Base-by-base conservation (phyloP, 92 coral and sea anemone species). In the Micromussa lordhowensis region DNA sequence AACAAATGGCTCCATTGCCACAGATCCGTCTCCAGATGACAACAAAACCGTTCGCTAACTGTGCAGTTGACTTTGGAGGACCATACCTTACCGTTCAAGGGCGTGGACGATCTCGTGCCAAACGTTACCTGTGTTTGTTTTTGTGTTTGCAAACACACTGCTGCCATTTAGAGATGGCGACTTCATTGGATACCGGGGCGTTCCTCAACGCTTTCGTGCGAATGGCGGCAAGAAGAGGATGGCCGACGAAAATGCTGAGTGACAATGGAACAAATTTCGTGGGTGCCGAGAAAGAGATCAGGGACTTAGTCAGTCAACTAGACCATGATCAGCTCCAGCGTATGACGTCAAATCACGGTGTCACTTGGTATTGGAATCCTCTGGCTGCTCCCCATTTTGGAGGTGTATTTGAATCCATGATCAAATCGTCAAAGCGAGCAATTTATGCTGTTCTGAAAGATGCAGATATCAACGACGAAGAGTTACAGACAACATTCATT, bases 221-320 rank as follows among this genome's bases (percentile, higher is more conserved):
- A 17, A 90, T 90, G 93, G 88, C 83, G 29, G 88, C 77, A 29
- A 88, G 48, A 10, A 40, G 93, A 89, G 93, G 91, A 40, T 87
- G 86, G 26, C 96, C 96, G 15, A 17, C 59, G 63, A 75, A 64
- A 49, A 80, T 91, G 78, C 63, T 91, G 19, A 86, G 90, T 29
- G 95, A 94, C 74, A 92, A 90, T 59, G 98, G 94, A 28, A 85
- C 72, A 19, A 95, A 91, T 61, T 92, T 92, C 64, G 90, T 85
- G 30, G 91, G 94, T 17, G 96, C 94, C 3, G 93, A 91, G 8
- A 79, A 87, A 53, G 91, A 94, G 63, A 82, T 89, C 4, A 77
- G 80, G 6, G 85, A 91, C 57, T 77, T 94, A 34, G 84, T 93
- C 53, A 68, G 88, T 40, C 90, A 85, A 75, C 79, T 93, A 36